These are phyloP conservation scores for Criorhina ranunculi DNA, from an alignment of 2,888 invertebrate genomes.

Conservation along the genomic window DNA sequence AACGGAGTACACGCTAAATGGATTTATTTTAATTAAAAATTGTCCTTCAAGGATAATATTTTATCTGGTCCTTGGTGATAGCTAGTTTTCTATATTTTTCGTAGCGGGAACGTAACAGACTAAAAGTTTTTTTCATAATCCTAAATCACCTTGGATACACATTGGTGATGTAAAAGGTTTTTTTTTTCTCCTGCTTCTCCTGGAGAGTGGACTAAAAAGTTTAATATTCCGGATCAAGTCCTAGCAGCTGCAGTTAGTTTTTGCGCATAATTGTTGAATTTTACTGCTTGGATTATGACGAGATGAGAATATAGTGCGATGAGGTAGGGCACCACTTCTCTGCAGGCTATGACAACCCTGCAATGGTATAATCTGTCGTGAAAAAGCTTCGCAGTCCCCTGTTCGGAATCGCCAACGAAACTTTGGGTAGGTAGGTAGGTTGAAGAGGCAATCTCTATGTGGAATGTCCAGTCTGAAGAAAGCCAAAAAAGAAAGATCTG, in stretches of 20 bases:
- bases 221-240: not conserved
- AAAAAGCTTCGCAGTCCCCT: too few relatives aligned
- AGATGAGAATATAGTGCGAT: too few relatives aligned
- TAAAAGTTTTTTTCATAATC: constrained; percentile 55
- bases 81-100: not conserved
- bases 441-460: too few relatives aligned
- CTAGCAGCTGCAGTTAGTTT: not conserved
- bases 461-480: too few relatives aligned
- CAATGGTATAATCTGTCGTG: too few relatives aligned
- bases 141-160: constrained; percentile 26
- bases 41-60: constrained; percentile 57
- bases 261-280: not conserved
- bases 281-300: not conserved
- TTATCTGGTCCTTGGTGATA: constrained; percentile 5
- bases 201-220: not conserved
- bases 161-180: constrained; percentile 12
- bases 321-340: too few relatives aligned
- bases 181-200: too few relatives aligned
- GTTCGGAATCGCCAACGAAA: too few relatives aligned
- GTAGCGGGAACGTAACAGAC: not conserved
- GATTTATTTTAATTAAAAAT: constrained; percentile 71
- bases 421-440: too few relatives aligned
- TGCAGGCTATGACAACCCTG: too few relatives aligned
- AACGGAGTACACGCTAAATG: constrained; percentile 13
- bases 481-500: too few relatives aligned